A percentile compares a stretch with the other conserved stretches of the same genome.
These are phyloP conservation scores for Sebastes taczanowskii DNA, from an alignment of 2,797 vertebrate genomes.

Conservation along the genomic window DNA sequence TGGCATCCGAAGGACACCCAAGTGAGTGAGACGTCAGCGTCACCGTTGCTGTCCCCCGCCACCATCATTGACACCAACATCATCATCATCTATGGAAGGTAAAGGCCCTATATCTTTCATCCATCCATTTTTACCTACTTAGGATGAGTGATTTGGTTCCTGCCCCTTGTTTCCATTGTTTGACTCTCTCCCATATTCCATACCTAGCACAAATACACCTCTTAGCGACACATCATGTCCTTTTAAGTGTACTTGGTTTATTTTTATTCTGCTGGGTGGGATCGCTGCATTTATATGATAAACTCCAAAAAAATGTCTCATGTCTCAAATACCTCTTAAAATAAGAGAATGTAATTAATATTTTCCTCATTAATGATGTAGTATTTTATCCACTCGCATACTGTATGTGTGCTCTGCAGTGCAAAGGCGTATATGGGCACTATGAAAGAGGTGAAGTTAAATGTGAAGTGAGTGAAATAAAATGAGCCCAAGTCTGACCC, in stretches of 20 bases:
- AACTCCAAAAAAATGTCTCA: neutral
- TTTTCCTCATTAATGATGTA: neutral
- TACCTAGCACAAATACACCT: neutral
- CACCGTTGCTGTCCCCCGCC: neutral
- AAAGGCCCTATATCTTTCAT: slow-evolving; percentile 21
- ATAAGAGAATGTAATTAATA: neutral
- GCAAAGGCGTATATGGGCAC: no score
- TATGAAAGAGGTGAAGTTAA: no score
- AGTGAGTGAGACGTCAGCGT: slow-evolving; percentile 42
- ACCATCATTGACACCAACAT: slow-evolving; percentile 17
- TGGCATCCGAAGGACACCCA: slow-evolving; percentile 31
- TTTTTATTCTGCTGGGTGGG: neutral
- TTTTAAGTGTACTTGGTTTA: neutral
- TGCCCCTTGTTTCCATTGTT: neutral
- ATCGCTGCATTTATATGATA: neutral
- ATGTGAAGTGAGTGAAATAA: no score
- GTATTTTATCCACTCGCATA: neutral
- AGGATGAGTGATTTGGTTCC: neutral
- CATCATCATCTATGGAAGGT: slow-evolving; percentile 22
- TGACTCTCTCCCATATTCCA: neutral
- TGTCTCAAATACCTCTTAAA: no score
- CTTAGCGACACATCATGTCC: neutral
- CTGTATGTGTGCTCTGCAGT: no score
- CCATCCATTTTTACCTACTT: slow-evolving; percentile 3
- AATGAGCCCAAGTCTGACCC: no score